These are phyloP conservation scores for Nestor notabilis DNA, from an alignment of 2,113 vertebrate species.

Conservation along the genomic window DNA sequence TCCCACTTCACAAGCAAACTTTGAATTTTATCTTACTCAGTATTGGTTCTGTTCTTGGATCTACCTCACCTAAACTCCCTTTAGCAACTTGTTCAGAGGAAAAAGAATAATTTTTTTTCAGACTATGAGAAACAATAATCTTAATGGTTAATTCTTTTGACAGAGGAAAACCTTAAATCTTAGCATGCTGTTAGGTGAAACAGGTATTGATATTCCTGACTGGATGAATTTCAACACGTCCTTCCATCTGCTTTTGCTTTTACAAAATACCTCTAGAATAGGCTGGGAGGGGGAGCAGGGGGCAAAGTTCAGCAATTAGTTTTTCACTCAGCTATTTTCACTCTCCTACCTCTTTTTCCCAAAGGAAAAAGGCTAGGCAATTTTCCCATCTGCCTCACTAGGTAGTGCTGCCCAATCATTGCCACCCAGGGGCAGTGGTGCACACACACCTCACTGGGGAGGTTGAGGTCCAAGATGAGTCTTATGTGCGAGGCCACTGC, in stretches of 20 bases:
- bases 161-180: neutral
- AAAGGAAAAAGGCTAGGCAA: neutral
- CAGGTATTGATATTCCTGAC: neutral
- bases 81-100: neutral
- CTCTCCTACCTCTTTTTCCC: neutral
- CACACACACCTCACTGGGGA: neutral
- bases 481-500: neutral
- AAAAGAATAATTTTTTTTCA: neutral
- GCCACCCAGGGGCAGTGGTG: neutral
- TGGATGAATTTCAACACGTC: neutral
- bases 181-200: neutral
- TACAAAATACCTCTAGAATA: neutral
- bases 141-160: neutral
- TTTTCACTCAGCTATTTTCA: neutral
- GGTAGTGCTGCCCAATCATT: neutral
- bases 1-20: neutral
- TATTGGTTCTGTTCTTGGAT: neutral
- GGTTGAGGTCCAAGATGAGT: neutral
- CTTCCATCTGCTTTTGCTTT: neutral
- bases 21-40: neutral
- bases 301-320: neutral
- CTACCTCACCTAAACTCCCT: neutral
- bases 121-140: neutral
- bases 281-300: accelerated
- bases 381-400: neutral